A percentile compares a stretch with the other conserved stretches of the same genome.
phyloP scores from a whole-genome alignment of 2,113 vertebrate species.

The Hiodon alosoides region DNA sequence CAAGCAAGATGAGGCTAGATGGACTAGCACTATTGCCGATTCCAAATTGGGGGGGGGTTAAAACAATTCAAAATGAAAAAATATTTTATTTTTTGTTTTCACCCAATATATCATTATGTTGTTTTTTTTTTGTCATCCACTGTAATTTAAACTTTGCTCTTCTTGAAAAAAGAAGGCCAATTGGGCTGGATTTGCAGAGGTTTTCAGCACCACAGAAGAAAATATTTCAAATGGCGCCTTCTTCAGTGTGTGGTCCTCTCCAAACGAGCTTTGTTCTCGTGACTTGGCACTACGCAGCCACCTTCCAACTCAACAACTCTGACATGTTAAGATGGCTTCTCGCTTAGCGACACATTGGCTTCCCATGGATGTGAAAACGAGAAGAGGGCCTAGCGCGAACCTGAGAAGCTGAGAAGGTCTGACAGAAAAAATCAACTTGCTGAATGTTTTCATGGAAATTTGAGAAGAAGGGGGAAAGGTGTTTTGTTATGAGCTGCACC shows the following conservation, averaged over 20 bases:
- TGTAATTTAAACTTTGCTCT: neutral
- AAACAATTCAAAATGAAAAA: neutral
- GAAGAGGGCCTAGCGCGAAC: neutral
- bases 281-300: neutral
- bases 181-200: constrained; percentile 15
- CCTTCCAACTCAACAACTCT: constrained; percentile 5
- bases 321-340: constrained; percentile 6
- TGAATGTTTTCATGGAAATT: constrained; percentile 15
- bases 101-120: constrained; percentile 20
- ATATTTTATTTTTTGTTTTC: constrained; percentile 9
- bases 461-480: neutral
- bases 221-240: constrained; percentile 18
- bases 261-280: neutral
- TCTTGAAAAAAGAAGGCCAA: constrained; percentile 8
- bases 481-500: neutral
- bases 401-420: neutral
- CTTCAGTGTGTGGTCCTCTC: neutral
- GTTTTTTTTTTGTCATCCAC: neutral
- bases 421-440: neutral
- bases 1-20: no score
- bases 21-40: no score
- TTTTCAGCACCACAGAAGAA: constrained; percentile 14
- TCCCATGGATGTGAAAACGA: neutral
- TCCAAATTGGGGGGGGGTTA: no score
- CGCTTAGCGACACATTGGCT: constrained; percentile 4